Evolutionary conservation across 2,888 invertebrate species (phyloP).

Genomic region (Protophormia terraenovae): DNA sequence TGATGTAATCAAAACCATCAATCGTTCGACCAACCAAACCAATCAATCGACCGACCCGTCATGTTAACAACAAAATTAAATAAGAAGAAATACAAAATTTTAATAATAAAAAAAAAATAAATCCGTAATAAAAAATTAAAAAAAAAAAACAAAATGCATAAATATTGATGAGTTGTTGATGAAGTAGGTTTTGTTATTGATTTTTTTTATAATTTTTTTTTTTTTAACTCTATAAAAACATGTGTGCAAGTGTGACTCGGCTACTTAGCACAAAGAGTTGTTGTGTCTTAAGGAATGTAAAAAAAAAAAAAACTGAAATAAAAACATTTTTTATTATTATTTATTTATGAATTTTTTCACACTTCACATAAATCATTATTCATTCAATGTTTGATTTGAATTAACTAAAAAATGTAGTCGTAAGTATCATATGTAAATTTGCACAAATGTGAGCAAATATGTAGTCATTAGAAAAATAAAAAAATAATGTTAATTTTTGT

Average conservation of each 20-base stretch:
- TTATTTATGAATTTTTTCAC: background rate
- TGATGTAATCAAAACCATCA: conserved; percentile 41
- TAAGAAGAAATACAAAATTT: background rate
- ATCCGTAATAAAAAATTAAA: background rate
- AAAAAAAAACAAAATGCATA: background rate
- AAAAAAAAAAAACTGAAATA: background rate
- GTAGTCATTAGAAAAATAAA: background rate
- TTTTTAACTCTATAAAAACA: background rate
- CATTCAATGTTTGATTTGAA: background rate
- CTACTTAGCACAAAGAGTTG: background rate
- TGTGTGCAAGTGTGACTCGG: background rate
- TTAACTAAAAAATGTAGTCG: background rate
- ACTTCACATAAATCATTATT: conserved; percentile 11
- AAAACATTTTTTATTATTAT: conserved; percentile 16
- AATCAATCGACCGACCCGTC: background rate
- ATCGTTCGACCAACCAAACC: background rate
- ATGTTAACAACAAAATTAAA: conserved; percentile 14
- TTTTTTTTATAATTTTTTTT: background rate
- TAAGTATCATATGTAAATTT: background rate
- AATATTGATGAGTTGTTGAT: conserved; percentile 44
- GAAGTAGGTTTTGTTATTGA: background rate
- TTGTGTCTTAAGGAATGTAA: background rate
- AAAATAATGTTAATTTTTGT: background rate
- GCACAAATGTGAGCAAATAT: background rate
- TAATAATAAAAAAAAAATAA: background rate